Evolutionary conservation across 2,113 vertebrate species (phyloP).

Genomic region (Anhinga rufa): DNA sequence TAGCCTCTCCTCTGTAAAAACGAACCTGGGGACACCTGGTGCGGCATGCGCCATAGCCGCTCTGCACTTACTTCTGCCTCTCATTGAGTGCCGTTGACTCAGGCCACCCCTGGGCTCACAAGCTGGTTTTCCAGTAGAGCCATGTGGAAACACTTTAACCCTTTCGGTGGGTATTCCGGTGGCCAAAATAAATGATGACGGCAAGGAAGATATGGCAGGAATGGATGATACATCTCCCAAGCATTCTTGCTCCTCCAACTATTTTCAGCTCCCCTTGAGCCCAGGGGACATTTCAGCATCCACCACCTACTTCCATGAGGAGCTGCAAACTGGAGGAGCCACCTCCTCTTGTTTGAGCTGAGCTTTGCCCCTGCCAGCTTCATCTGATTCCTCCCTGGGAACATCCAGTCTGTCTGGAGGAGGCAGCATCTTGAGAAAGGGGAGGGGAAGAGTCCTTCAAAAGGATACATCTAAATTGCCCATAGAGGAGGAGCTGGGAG

Average conservation of each 20-base stretch:
- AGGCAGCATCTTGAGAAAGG: too few species aligned
- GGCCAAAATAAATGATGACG: neutral
- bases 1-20: neutral
- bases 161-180: neutral
- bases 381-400: neutral
- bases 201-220: neutral
- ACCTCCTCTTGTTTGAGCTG: neutral
- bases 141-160: neutral
- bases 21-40: neutral
- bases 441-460: neutral
- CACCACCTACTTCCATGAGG: neutral
- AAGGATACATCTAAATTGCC: neutral
- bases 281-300: neutral
- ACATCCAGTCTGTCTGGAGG: neutral
- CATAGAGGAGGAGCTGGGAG: neutral
- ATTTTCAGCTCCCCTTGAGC: neutral
- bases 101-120: neutral
- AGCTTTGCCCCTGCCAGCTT: neutral
- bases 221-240: neutral
- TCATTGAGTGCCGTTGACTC: neutral
- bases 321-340: neutral
- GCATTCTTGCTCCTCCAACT: neutral
- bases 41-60: rapidly evolving
- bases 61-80: neutral
- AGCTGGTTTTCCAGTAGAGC: neutral